Evolutionary conservation across 2,888 invertebrate genomes (phyloP), one percentile per base, ranked within the genome.

Genomic region (Protonemura montana): DNA sequence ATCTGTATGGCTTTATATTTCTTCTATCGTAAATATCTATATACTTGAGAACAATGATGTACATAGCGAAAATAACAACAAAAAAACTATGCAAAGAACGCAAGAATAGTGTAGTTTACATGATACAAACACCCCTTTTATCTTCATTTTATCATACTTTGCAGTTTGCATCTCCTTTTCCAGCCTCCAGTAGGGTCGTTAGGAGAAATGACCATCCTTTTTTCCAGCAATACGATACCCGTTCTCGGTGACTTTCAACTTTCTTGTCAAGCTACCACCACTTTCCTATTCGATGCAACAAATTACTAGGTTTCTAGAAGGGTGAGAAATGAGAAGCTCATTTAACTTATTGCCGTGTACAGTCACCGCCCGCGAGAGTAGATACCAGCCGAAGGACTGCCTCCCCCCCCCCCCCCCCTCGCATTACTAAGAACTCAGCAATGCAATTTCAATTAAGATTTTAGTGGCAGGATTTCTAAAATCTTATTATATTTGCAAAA

Each of bases 1-100:
- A 59, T 59, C 59, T 59, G 7, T 59, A 59, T 59, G 59, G 59
- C 59, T 59, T 59, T 59, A 59, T 59, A 59, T 59, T 59, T 59
- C 21, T 59, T 59, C 59, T 59, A 2, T 59, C 59, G 59, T 59
- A 59, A 59, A 59, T 59, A 59, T 59, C 59, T 59, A 59, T n/a
- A n/a, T 59, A 59, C 59, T 21, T 35, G 21, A 59, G 59, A 59
- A 59, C 59, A 59, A 59, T 59, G 59, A 59, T 16, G 59, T 59
- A 59, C 59, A 59, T 16, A 59, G 59, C 59, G 59, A 59, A 59
- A 21, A 59, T 10, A 59, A 21, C 59, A 59, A n/a, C n/a, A n/a
- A n/a, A n/a, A 59, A 59, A 59, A 59, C 59, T 59, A 59, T 21
- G 59, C 2, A 21, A 21, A 59, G 59, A 59, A 59, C 59, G 21